A percentile compares a stretch with the other conserved stretches of the same genome.
Conservation (phyloP, 1,140 invertebrate genomes). For the Mamestra configurata region DNA sequence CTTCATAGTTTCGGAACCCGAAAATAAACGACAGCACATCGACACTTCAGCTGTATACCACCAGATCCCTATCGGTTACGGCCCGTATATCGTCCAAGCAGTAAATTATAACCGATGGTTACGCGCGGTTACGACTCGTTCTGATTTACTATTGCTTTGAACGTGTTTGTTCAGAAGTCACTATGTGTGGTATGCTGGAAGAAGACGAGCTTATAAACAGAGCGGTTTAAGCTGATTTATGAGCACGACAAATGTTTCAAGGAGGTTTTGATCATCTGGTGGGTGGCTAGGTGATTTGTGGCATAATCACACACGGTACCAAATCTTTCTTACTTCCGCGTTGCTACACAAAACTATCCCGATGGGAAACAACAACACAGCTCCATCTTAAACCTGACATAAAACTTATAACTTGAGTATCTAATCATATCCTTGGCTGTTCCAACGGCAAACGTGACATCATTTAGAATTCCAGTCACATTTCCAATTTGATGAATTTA, state of each 20-base stretch:
- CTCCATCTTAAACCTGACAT: too few species aligned
- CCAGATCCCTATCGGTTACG: background rate
- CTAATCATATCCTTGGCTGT: too few species aligned
- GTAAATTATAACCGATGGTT: slow-evolving; percentile 27
- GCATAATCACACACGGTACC: background rate
- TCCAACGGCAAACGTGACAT: too few species aligned
- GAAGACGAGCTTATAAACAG: background rate
- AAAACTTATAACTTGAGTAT: too few species aligned
- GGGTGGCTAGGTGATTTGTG: background rate
- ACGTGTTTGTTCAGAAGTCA: slow-evolving; percentile 4
- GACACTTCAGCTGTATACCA: slow-evolving; percentile 6
- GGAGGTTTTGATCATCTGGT: background rate
- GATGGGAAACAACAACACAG: too few species aligned
- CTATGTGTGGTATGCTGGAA: background rate
- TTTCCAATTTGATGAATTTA: background rate
- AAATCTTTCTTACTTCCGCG: background rate
- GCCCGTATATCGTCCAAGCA: slow-evolving; percentile 5
- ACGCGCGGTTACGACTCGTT: slow-evolving; percentile 5
- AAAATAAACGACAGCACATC: slow-evolving; percentile 5
- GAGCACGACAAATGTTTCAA: slow-evolving; percentile 10
- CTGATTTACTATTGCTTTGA: slow-evolving; percentile 28
- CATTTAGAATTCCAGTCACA: background rate
- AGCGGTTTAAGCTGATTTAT: background rate
- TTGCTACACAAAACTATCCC: background rate
- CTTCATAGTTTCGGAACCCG: background rate